These are phyloP conservation scores for Stenurella melanura DNA, from an alignment of 2,888 invertebrate species.

Conservation along the genomic window DNA sequence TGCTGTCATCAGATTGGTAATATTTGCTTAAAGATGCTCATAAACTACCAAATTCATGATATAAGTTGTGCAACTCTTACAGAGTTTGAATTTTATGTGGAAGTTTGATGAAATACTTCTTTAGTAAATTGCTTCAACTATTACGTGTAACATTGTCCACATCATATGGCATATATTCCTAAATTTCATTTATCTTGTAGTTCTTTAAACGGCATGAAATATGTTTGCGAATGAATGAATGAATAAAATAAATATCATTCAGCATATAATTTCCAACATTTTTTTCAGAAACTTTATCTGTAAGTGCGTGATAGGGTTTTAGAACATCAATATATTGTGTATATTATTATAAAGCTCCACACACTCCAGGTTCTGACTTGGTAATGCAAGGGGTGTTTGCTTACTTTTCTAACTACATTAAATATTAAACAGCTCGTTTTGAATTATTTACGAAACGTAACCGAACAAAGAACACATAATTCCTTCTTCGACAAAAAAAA, in stretches of 20 bases:
- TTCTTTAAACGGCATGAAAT: background rate
- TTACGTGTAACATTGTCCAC: no score
- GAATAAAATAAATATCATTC: slow-evolving; percentile 11
- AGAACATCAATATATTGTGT: slow-evolving; percentile 36
- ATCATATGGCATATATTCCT: no score
- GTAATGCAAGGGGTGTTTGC: slow-evolving; percentile 51
- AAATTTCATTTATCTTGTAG: background rate
- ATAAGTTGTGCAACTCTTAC: no score
- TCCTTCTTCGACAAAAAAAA: background rate
- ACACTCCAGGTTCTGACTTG: slow-evolving; percentile 33
- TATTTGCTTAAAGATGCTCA: no score
- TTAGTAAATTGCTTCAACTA: no score
- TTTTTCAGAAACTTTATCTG: slow-evolving; percentile 21
- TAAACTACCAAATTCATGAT: no score
- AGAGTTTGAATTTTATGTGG: no score
- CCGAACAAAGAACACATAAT: slow-evolving; percentile 25
- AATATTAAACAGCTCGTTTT: slow-evolving; percentile 44
- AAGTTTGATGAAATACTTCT: no score
- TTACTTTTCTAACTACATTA: slow-evolving; percentile 46
- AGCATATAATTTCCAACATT: slow-evolving; percentile 7
- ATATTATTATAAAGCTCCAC: slow-evolving; percentile 42
- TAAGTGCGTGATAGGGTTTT: slow-evolving; percentile 31
- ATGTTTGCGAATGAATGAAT: slow-evolving; percentile 15
- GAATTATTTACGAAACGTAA: slow-evolving; percentile 40
- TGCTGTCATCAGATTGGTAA: no score